These are phyloP conservation scores for Hippocampus kuda DNA, from an alignment of 2,797 vertebrate species.

Conservation along the genomic window DNA sequence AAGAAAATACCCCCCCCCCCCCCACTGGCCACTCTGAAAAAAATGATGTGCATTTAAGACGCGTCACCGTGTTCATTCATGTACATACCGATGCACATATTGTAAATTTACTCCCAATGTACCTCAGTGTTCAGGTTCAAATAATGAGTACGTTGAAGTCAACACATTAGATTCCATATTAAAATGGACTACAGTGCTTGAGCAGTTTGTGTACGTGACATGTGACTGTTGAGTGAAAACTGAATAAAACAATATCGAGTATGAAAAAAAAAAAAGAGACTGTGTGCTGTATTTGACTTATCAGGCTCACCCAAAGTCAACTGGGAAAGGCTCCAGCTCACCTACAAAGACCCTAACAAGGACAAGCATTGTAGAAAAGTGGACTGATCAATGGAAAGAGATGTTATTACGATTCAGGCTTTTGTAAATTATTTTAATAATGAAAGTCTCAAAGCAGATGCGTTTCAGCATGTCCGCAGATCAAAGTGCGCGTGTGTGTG, in stretches of 20 bases:
- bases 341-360: not conserved
- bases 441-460: not conserved
- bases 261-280: constrained; percentile 12
- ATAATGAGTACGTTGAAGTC: not conserved
- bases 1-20: not conserved
- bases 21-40: not conserved
- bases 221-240: constrained; percentile 31
- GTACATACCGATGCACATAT: constrained; percentile 42
- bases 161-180: constrained; percentile 22
- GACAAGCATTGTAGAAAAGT: not conserved
- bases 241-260: constrained; percentile 24
- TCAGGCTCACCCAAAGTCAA: no score
- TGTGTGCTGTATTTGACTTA: not conserved
- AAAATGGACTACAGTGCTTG: constrained; percentile 9
- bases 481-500: not conserved
- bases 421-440: not conserved
- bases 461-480: not conserved
- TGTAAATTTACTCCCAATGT: constrained; percentile 38
- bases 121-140: constrained; percentile 4
- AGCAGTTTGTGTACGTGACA: constrained; percentile 9
- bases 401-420: not conserved
- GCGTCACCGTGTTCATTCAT: constrained; percentile 37
- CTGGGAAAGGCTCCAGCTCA: not conserved
- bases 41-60: not conserved
- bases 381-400: not conserved